Percentiles rank a stretch among this genome's conserved stretches.
phyloP scores from a whole-genome alignment of 1,140 invertebrate species.

The Acromyrmex charruanus region DNA sequence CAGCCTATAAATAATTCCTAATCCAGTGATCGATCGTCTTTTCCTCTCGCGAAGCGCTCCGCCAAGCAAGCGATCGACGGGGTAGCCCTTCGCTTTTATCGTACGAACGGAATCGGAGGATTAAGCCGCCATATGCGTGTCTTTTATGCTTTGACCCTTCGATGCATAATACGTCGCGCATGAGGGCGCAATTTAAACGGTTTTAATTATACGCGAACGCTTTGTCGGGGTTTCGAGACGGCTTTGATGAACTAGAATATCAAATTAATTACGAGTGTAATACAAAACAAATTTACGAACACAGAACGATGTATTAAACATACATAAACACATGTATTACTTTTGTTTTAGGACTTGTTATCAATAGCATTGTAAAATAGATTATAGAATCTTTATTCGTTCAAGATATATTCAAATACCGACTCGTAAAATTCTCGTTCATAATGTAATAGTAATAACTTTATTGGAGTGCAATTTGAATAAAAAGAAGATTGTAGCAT shows the following conservation, averaged over 20 bases:
- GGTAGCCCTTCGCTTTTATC: slow-evolving; percentile 22
- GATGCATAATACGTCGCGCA: slow-evolving; percentile 21
- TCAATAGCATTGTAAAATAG: not conserved
- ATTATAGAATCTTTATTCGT: not conserved
- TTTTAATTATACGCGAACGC: slow-evolving; percentile 43
- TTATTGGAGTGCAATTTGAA: too few relatives aligned
- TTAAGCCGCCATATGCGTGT: slow-evolving; percentile 35
- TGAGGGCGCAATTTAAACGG: slow-evolving; percentile 25
- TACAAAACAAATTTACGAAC: not conserved
- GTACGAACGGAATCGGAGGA: slow-evolving; percentile 10
- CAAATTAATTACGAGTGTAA: slow-evolving; percentile 2
- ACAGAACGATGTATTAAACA: not conserved
- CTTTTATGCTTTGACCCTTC: slow-evolving; percentile 24
- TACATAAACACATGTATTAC: not conserved
- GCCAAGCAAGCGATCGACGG: slow-evolving; percentile 32
- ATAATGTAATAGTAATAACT: not conserved
- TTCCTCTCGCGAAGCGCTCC: slow-evolving; percentile 51
- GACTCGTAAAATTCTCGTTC: not conserved
- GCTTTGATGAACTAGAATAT: not conserved
- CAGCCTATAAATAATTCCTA: slow-evolving; percentile 63
- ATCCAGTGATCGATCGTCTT: slow-evolving; percentile 58
- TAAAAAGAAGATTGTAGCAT: too few relatives aligned
- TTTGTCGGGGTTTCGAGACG: not conserved
- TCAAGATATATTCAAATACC: not conserved
- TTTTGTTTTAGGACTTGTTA: not conserved